Percentiles rank a stretch among this genome's conserved stretches.
phyloP scores from a whole-genome alignment of 2,797 vertebrate genomes.

The Lycodopsis pacificus region DNA sequence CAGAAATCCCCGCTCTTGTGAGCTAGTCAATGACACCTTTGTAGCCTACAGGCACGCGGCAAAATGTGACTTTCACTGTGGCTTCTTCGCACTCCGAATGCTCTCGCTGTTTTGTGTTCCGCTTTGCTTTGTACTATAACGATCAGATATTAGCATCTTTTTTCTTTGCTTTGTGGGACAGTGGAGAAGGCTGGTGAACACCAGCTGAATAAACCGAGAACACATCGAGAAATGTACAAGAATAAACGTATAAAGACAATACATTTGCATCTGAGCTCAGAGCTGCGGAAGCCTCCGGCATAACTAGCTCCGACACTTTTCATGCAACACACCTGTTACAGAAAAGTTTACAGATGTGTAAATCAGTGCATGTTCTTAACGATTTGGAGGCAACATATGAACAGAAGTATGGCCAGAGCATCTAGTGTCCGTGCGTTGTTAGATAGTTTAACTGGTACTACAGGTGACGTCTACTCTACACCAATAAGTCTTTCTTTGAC shows the following conservation, averaged over 20 bases:
- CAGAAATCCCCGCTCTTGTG: slow-evolving; percentile 73
- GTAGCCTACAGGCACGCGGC: slow-evolving; percentile 58
- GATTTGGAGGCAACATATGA: slow-evolving; percentile 52
- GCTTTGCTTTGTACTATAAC: slow-evolving; percentile 41
- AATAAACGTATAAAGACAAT: not conserved
- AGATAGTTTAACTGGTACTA: slow-evolving; percentile 28
- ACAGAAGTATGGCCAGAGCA: slow-evolving; percentile 21
- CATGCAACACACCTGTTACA: slow-evolving; percentile 33
- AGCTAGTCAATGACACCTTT: slow-evolving; percentile 66
- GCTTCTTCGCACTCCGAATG: slow-evolving; percentile 55
- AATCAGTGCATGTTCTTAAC: slow-evolving; percentile 25
- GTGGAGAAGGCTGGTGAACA: slow-evolving; percentile 7
- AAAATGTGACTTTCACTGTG: slow-evolving; percentile 65
- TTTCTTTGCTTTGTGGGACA: slow-evolving; percentile 18
- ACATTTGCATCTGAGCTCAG: slow-evolving; percentile 13
- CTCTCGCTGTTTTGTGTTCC: slow-evolving; percentile 38
- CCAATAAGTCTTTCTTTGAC: slow-evolving; percentile 11
- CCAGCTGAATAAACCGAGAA: slow-evolving; percentile 21
- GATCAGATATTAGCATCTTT: slow-evolving; percentile 34
- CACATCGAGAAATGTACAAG: slow-evolving; percentile 2
- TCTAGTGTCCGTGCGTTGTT: slow-evolving; percentile 14
- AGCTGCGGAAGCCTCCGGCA: not conserved
- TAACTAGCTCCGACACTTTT: not conserved
- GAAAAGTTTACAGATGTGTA: slow-evolving; percentile 48
- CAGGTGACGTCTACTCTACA: slow-evolving; percentile 32